Evolutionary conservation across 2,113 vertebrate species (phyloP), one percentile per base, ranked within the genome.

Genomic region (Gasterosteus nipponicus): DNA sequence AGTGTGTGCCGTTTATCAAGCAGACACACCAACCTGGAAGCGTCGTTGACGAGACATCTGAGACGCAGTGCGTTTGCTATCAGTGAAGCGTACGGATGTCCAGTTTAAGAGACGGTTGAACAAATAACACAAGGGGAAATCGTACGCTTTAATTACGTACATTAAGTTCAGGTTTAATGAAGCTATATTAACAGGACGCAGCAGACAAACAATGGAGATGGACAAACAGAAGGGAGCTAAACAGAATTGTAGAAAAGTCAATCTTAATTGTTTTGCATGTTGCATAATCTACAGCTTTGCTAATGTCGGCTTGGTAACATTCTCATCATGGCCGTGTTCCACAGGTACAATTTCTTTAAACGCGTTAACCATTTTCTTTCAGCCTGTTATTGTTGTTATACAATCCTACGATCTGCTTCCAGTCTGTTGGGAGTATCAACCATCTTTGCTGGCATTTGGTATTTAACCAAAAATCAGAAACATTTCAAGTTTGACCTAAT

Each of bases 31-130:
- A 82, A 41, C 46, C 67, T 78, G 44, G n/a, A 58, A 60, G 67
- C 11, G n/a, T 53, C 80, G 57, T 54, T 81, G 73, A 47, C 26
- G 3, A 63, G 56, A 81, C 70, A 80, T 78, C 77, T 64, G 67
- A 63, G 58, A 0, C 19, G 5, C 44, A 31, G 42, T 74, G 19
- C 65, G 65, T 66, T 69, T 26, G 70, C 60, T 22, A 33, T 56
- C 35, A 57, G 19, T 5, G 49, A 60, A 69, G 63, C 61, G 5
- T 53, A 62, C 74, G 39, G 47, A 61, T 47, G 61, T 71, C 10
- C 56, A 0, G 7, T 64, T 80, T 29, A 42, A 58, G 18, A 46
- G 10, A 59, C 60, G 19, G 38, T 39, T 69, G 31, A n/a, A 66
- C 47, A 75, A 66, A 71, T 61, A 39, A 62, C 18, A 41, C 53